These are phyloP conservation scores for Palythoa grandis DNA, from an alignment of 92 coral and sea anemone genomes.

Conservation along the genomic window DNA sequence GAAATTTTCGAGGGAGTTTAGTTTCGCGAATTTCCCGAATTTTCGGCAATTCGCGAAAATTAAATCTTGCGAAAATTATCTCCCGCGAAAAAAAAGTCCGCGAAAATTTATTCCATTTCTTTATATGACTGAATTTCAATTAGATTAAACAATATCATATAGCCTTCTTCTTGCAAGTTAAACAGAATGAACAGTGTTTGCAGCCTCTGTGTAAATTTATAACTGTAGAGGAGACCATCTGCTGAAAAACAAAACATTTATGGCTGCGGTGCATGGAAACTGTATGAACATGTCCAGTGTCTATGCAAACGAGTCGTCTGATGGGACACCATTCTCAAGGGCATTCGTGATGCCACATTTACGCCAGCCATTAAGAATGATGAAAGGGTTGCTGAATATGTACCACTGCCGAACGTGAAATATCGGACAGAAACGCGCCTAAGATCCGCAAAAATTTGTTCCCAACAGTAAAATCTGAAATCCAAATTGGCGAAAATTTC, in stretches of 20 bases:
- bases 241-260: not conserved
- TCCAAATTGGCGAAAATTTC: too few species aligned
- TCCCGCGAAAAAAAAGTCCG: not conserved
- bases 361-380: too few species aligned
- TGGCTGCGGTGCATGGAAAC: not conserved
- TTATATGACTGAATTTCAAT: not conserved
- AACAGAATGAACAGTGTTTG: not conserved
- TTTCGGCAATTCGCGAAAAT: not conserved
- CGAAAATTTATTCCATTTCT: not conserved
- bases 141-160: not conserved
- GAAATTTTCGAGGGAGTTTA: not conserved
- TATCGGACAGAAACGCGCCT: too few species aligned
- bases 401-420: too few species aligned
- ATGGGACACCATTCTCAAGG: too few species aligned
- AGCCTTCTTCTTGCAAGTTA: not conserved
- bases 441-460: too few species aligned
- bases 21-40: not conserved
- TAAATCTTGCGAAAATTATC: too few species aligned
- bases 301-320: not conserved
- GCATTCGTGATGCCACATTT: too few species aligned
- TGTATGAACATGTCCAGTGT: not conserved
- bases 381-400: too few species aligned
- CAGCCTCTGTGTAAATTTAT: not conserved
- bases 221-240: too few species aligned
- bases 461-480: too few species aligned